phyloP scores from a whole-genome alignment of 1,140 invertebrate species.

The Bombus fervidus region DNA sequence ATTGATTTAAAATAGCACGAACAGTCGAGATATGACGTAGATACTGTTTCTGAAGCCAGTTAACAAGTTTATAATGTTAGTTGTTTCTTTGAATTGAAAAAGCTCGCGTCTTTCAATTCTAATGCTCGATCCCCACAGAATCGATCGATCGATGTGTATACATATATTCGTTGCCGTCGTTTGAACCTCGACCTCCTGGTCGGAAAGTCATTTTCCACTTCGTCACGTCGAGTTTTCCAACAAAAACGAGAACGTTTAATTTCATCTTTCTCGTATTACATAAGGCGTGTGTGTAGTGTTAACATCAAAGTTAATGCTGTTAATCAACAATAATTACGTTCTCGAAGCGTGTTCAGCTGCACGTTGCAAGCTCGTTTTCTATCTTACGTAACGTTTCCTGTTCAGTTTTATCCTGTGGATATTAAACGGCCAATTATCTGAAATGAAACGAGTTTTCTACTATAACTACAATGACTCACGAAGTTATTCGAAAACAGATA shows the following conservation, averaged over 20 bases:
- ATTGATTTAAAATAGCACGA: neutral
- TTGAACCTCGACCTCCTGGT: neutral
- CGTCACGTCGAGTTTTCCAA: neutral
- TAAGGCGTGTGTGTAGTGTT: neutral
- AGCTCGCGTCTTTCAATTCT: neutral
- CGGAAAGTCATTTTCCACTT: neutral
- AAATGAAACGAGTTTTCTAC: neutral
- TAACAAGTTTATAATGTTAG: neutral
- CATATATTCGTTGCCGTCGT: neutral
- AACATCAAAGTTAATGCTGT: neutral
- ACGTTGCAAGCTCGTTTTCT: neutral
- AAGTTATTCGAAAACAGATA: neutral
- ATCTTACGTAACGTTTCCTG: neutral
- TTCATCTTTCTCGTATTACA: neutral
- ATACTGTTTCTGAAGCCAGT: neutral
- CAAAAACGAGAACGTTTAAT: neutral
- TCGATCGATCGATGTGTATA: neutral
- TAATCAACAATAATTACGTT: conserved; percentile 22
- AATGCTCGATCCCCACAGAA: neutral
- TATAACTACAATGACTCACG: neutral
- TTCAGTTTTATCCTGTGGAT: neutral
- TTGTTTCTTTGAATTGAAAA: neutral
- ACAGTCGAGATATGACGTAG: neutral
- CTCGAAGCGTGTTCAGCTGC: neutral
- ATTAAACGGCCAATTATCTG: neutral